These are phyloP conservation scores for Patella ulyssiponensis DNA, from an alignment of 2,888 invertebrate genomes.

Conservation along the genomic window DNA sequence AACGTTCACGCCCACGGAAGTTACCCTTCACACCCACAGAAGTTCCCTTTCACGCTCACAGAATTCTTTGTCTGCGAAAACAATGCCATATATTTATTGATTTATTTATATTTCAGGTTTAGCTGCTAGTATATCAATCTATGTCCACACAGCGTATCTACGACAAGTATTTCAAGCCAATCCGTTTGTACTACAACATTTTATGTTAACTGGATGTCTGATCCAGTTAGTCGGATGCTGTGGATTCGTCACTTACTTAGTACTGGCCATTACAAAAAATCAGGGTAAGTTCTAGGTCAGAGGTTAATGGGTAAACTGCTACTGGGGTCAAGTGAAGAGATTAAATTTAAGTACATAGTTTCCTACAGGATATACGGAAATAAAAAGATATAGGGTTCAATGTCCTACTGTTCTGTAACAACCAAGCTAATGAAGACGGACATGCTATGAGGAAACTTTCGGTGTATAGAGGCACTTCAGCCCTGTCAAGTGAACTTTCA, in stretches of 20 bases:
- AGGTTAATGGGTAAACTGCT: neutral
- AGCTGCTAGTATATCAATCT: constrained; percentile 57
- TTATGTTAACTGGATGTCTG: constrained; percentile 64
- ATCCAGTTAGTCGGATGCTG: constrained; percentile 64
- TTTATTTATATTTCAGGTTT: constrained; percentile 49
- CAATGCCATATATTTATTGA: no score
- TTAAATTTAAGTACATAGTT: neutral
- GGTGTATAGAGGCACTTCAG: no score
- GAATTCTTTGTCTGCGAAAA: no score
- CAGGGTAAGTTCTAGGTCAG: constrained; percentile 52
- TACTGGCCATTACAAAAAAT: constrained; percentile 56
- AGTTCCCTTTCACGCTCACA: no score
- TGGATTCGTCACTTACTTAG: constrained; percentile 65
- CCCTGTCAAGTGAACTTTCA: no score
- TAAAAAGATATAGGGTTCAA: neutral
- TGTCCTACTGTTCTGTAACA: no score
- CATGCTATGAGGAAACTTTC: no score
- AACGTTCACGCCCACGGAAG: no score
- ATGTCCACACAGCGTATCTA: constrained; percentile 55
- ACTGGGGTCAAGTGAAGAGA: neutral
- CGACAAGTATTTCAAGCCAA: constrained; percentile 48
- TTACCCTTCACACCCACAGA: no score
- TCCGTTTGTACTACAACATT: constrained; percentile 43
- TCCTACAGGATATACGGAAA: neutral
- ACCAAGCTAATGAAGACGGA: no score